Base-by-base conservation (phyloP, 2,797 vertebrate genomes). In the Erethizon dorsatum region DNA sequence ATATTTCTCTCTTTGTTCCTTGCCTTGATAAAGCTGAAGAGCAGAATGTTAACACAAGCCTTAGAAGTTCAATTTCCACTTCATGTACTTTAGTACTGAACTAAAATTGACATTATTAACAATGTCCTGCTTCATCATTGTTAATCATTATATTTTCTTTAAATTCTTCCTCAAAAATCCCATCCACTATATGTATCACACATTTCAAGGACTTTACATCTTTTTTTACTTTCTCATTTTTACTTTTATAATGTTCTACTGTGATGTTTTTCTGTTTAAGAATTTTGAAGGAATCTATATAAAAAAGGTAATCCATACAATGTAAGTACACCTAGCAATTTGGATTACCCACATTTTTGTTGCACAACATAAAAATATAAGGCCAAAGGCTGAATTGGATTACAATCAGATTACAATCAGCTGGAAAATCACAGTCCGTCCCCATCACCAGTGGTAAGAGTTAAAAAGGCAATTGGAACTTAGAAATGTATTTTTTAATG, bases 81-180 rank as follows among this genome's bases (percentile, higher is more conserved):
- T 97, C 80, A 41, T 82, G 69, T 93, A 97, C 97, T 83, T 69
- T 20, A 69, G 14, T 31, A 61, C 96, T 95, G 98, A 90, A 80
- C 96, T 98, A 63, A 95, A 97, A 97, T 95, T 73, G 59, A 96
- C 96, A 94, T 75, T 88, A 96, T 83, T 98, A 97, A 95, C 93
- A 92, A 75, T 87, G 73, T 59, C 65, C 17, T 71, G 4, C 77
- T 97, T 97, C 83, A 91, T 97, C 96, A 94, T 26, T 96, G 87
- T 93, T 96, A 97, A 98, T 97, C 92, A 97, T 90, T 75, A 26
- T 89, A 97, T 97, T 98, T 98, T 97, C 90, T 95, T 98, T 97
- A 50, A 45, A 83, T 88, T 98, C 87, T 88, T 93, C 94, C 95
- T 98, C 57, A 92, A 95, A 97, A 79, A 93, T 96, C 54, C 80